Base-by-base conservation (phyloP, 2,113 vertebrate species). In the Epinephelus moara region DNA sequence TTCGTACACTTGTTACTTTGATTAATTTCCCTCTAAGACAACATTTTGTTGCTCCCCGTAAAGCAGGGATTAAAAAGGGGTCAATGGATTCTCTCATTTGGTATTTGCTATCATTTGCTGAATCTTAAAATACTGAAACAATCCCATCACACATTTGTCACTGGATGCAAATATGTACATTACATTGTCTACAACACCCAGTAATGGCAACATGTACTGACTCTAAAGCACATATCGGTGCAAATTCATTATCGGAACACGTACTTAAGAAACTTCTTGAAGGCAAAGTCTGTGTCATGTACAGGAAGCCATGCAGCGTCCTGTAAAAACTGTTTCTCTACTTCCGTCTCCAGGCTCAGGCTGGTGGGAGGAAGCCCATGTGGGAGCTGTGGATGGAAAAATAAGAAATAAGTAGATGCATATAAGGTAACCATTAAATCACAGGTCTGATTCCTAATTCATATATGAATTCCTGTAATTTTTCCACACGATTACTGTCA, bases 261-360 rank as follows among this genome's bases (percentile, higher is more conserved):
- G 66, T 93, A 98, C 97, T 96, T 95, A 3, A 94, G 93, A 78
- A 96, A 96, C 70, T 93, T 95, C 50, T 97, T 95, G 81, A 98
- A 96, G 60, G 95, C 95, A 63, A 96, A 93, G 33, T 97, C 96
- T 67, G 95, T 94, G 84, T 96, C 93, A 3, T 98, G 96, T 56
- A 98, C 86, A 27, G 97, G 97, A 68, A 98, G 96, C 96, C 96
- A 97, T 45, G 92, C 93, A 0, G 97, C 96, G 66, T 96, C 96
- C 1, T 52, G 88, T 72, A 98, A 92, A 74, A 97, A 97, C 64
- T 92, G 90, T 71, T 93, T 96, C 76, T 97, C 96, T 27, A 96
- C 96, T 91, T 97, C 97, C 17, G 91, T 94, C 79, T 95, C 95
- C 83, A 97, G 85, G 78, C 95, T 96, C 47, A 96, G 92, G 59